These are phyloP conservation scores for Lepidocolaptes lacrymiger DNA, from an alignment of 2,797 vertebrate species.

Conservation along the genomic window DNA sequence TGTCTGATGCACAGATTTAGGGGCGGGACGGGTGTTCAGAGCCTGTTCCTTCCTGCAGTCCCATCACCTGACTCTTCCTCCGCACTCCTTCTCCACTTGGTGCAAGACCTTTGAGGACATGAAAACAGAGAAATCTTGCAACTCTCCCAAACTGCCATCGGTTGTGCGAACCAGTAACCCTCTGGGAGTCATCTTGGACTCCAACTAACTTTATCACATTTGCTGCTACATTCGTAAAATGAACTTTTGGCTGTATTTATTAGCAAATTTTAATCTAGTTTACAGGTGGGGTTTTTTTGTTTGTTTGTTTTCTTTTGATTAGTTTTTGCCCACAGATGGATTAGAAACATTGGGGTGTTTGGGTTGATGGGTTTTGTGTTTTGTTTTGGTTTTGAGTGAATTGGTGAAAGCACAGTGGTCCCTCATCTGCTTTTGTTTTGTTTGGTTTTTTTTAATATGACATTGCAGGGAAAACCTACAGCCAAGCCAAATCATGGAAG, in stretches of 20 bases:
- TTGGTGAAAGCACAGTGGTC: background rate
- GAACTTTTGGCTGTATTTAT: slow-evolving; percentile 78
- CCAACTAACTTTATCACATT: slow-evolving; percentile 72
- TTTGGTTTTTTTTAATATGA: slow-evolving; percentile 14
- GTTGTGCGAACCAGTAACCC: slow-evolving; percentile 70
- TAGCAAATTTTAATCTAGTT: slow-evolving; percentile 74
- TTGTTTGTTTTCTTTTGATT: slow-evolving; percentile 41
- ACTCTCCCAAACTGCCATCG: slow-evolving; percentile 75
- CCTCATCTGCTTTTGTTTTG: background rate
- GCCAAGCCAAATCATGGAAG: slow-evolving; percentile 61
- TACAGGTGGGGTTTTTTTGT: background rate
- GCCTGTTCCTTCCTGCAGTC: slow-evolving; percentile 33
- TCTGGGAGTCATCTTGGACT: slow-evolving; percentile 67
- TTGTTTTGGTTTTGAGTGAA: background rate
- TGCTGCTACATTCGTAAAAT: slow-evolving; percentile 80
- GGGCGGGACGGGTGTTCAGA: slow-evolving; percentile 55
- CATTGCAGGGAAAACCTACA: slow-evolving; percentile 60
- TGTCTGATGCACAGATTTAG: slow-evolving; percentile 68
- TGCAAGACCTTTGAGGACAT: slow-evolving; percentile 73
- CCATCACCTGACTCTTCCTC: slow-evolving; percentile 56
- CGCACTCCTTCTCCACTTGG: slow-evolving; percentile 72
- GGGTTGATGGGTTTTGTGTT: background rate
- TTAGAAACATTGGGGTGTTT: slow-evolving; percentile 55
- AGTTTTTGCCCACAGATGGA: slow-evolving; percentile 68
- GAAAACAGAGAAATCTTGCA: slow-evolving; percentile 72